These are phyloP conservation scores for Dicerorhinus sumatrensis DNA, from an alignment of 2,113 vertebrate genomes.

Conservation along the genomic window DNA sequence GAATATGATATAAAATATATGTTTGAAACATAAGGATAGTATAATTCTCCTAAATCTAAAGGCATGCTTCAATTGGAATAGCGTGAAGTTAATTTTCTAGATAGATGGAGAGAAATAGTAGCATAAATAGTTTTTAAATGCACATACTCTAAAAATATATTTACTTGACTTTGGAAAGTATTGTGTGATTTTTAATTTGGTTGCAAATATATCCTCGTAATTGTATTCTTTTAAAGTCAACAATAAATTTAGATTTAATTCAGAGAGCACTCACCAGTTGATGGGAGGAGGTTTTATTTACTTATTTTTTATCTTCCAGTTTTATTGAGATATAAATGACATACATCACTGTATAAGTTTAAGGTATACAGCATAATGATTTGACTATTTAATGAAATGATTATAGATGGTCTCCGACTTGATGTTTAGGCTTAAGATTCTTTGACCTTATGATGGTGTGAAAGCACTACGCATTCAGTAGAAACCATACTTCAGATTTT, in stretches of 20 bases:
- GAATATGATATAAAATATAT: slow-evolving; percentile 9
- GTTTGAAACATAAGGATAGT: slow-evolving; percentile 41
- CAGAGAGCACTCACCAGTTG: background rate
- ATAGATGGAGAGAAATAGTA: background rate
- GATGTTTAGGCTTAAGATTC: too few species aligned
- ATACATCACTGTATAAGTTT: too few species aligned
- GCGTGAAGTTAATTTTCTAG: slow-evolving; percentile 52
- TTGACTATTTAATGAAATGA: too few species aligned
- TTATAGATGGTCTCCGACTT: too few species aligned
- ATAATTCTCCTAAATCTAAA: slow-evolving; percentile 10
- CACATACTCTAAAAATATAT: slow-evolving; percentile 33
- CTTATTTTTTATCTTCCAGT: too few species aligned
- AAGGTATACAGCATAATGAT: too few species aligned
- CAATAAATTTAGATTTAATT: slow-evolving; percentile 47
- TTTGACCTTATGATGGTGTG: too few species aligned
- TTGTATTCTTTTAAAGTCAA: slow-evolving; percentile 45
- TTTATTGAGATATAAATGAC: too few species aligned
- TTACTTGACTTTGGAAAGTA: slow-evolving; percentile 54
- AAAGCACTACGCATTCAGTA: too few species aligned
- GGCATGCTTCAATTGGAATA: slow-evolving; percentile 33
- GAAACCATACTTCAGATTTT: too few species aligned
- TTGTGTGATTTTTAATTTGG: slow-evolving; percentile 46
- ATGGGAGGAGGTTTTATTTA: background rate
- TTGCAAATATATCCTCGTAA: slow-evolving; percentile 12
- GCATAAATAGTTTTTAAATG: slow-evolving; percentile 51